Base-by-base conservation (phyloP, 2,888 invertebrate species). In the Ethmia dodecea region DNA sequence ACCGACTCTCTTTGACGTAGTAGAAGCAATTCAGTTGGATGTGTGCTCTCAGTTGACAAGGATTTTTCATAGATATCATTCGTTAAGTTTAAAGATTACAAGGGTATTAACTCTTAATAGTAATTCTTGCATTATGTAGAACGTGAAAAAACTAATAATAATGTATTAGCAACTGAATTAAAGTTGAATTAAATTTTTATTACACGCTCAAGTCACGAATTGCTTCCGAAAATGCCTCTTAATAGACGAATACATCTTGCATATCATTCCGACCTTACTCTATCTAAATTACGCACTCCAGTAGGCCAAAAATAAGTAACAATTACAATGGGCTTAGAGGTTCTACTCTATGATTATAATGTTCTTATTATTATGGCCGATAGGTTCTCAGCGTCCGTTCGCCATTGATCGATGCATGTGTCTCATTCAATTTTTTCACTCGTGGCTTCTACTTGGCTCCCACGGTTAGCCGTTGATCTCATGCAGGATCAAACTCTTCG, bases 151-250 rank as follows among this genome's bases (percentile, higher is more conserved):
- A 56, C 55, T 57, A n/a, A 55, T 66, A 57, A 74, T 71, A 62
- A 68, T 55, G 60, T 65, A 66, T 72, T 61, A 66, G 66, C 64
- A 62, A 64, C 63, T 55, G 62, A 51, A 64, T 69, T 71, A 58
- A 56, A 55, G 57, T 53, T 52, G 53, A 65, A 67, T 67, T 67
- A 63, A 52, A 54, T 55, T 68, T 76, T 77, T 72, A 77, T 75
- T 66, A 65, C 64, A 47, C 47, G 52, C 42, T 48, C 36, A 45
- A 59, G 74, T 79, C 76, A 79, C 77, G 78, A 75, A 55, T 60
- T 64, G 65, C 64, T 68, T 65, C 69, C 58, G 63, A 70, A 69
- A 59, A 60, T 52, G 42, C 42, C 36, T 43, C 39, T 35, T 40
- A 35, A 43, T 32, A 33, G 33, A 38, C 35, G 36, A 38, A 40